A percentile compares a stretch with the other conserved stretches of the same genome.
Evolutionary conservation across 2,888 invertebrate species (phyloP).

Genomic region (Adela reaumurella): DNA sequence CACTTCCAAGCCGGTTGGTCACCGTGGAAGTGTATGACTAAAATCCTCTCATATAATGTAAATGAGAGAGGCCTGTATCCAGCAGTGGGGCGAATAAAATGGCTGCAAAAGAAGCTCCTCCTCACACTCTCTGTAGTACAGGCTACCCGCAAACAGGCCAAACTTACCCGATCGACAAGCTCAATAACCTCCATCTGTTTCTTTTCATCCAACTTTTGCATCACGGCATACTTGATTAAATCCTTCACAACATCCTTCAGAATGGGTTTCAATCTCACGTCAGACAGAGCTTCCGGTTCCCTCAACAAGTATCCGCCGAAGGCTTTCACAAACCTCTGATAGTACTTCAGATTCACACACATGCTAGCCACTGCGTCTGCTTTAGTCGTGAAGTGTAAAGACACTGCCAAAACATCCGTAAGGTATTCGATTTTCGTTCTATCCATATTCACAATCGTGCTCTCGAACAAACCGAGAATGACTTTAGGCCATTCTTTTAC

Average conservation of each 20-base stretch:
- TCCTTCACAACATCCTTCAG: constrained; percentile 17
- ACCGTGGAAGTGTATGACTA: no score
- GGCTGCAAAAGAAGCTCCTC: no score
- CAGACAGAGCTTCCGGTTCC: constrained; percentile 17
- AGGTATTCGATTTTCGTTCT: constrained; percentile 14
- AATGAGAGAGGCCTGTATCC: no score
- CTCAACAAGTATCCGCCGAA: constrained; percentile 16
- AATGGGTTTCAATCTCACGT: constrained; percentile 12
- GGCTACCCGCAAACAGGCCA: no score
- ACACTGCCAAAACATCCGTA: constrained; percentile 18
- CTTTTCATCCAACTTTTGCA: constrained; percentile 14
- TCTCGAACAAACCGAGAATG: constrained; percentile 1
- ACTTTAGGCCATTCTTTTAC: constrained; percentile 6
- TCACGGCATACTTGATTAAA: constrained; percentile 18
- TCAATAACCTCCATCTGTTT: constrained; percentile 16
- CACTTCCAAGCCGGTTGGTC: no score
- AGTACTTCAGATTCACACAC: constrained; percentile 13
- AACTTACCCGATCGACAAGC: constrained; percentile 23
- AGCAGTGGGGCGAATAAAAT: no score
- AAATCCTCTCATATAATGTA: no score
- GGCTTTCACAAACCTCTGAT: constrained; percentile 17
- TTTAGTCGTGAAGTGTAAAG: constrained; percentile 15
- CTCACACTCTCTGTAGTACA: neutral
- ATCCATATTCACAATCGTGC: constrained; percentile 5
- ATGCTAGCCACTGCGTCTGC: constrained; percentile 16